Base-by-base conservation (phyloP, 2,797 vertebrate genomes). In the Odontamblyopus lacepedii region DNA sequence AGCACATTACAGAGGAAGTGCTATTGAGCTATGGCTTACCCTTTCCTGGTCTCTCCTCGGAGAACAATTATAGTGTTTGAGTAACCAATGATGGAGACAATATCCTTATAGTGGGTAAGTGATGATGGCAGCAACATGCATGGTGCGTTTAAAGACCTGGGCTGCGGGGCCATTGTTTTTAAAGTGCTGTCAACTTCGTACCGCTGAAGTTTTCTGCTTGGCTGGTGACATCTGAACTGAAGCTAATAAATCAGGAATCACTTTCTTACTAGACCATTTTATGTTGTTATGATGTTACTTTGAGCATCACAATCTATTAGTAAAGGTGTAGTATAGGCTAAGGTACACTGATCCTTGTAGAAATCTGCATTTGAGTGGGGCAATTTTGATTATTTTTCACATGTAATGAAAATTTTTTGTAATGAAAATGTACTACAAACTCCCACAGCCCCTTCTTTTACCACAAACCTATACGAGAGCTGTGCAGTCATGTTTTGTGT, bases 51-150 rank as follows among this genome's bases (percentile, higher is more conserved):
- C 76, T 80, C 88, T 91, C 82, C 87, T 89, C 70, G 71, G 85
- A 91, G 90, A 92, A 91, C 87, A 91, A 92, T 93, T 92, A 93
- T 87, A 83, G 80, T 89, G 89, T 91, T 92, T 87, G 83, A 89
- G 82, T 88, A 91, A 85, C 88, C 84, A 80, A 84, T 83, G 87
- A 90, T 85, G 87, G 86, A 89, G 87, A 86, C 85, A 80, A 81
- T 82, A 85, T 78, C 57, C 78, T 81, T 78, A 76, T 74, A 71
- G 78, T 85, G 73, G 85, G 84, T 87, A 88, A 90, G 84, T 88
- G 82, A 86, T 84, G 79, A 64, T 78, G 30, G 29, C 51, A 69
- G 72, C 75, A 65, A 67, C 81, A 77, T 86, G 76, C 71, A 76
- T 78, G 79, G 77, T 79, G 8, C 74, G 73, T 80, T 77, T 73